Evolutionary conservation across 2,797 vertebrate genomes (phyloP).

Genomic region (Catharus ustulatus): DNA sequence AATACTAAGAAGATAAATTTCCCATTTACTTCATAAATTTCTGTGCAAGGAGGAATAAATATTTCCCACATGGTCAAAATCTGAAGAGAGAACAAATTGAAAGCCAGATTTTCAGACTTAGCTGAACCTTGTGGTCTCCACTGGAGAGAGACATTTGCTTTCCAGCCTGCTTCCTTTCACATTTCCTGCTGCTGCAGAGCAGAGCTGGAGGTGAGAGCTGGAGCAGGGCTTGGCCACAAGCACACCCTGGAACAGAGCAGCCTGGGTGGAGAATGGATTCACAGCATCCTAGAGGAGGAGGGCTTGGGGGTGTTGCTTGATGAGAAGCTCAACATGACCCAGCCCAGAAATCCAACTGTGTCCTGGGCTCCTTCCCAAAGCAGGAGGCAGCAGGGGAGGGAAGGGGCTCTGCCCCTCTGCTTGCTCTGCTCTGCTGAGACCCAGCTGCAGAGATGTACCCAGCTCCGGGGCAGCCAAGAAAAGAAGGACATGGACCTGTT

Average conservation of each 20-base stretch:
- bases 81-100: background rate
- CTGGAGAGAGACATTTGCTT: background rate
- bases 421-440: background rate
- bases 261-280: background rate
- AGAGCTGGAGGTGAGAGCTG: background rate
- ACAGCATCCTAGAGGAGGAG: background rate
- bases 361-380: background rate
- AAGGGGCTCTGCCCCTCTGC: background rate
- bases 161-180: background rate
- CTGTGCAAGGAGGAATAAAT: background rate
- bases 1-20: slow-evolving; percentile 29
- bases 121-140: background rate
- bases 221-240: background rate
- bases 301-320: background rate
- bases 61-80: slow-evolving; percentile 8
- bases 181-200: background rate
- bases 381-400: background rate
- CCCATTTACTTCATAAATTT: slow-evolving; percentile 16
- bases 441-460: background rate
- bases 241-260: background rate
- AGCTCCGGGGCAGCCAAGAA: background rate
- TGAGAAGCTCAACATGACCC: background rate
- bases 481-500: background rate
- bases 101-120: background rate
- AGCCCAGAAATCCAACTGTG: background rate